These are phyloP conservation scores for Protobothrops mucrosquamatus DNA, from an alignment of 2,113 vertebrate genomes.

Conservation along the genomic window DNA sequence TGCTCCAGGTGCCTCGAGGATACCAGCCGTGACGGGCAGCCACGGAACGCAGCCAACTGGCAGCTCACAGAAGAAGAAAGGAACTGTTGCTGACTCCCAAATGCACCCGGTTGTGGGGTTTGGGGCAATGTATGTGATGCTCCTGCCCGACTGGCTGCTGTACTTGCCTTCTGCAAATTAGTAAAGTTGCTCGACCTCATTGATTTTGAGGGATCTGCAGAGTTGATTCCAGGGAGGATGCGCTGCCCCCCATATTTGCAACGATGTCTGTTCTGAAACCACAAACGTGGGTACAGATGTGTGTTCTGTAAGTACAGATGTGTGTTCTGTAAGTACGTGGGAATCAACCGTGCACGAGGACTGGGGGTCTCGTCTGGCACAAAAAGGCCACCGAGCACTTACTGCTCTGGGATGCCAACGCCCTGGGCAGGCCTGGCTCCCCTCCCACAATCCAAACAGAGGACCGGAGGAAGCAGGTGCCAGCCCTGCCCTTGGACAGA, in stretches of 20 bases:
- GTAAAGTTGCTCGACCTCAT: not conserved
- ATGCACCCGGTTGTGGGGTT: not conserved
- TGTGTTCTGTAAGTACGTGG: too few species aligned
- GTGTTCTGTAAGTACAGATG: not conserved
- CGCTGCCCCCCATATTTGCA: not conserved
- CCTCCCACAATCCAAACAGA: conserved; percentile 11
- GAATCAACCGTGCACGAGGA: not conserved
- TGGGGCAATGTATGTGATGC: not conserved
- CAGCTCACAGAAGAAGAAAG: not conserved
- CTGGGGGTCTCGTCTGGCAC: not conserved
- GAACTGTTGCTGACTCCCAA: not conserved
- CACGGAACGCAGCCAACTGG: not conserved
- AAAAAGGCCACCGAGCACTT: not conserved
- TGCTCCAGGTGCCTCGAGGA: not conserved
- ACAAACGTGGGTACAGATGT: not conserved
- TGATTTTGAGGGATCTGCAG: not conserved
- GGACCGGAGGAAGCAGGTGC: not conserved
- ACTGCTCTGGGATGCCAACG: not conserved
- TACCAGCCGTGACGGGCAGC: not conserved
- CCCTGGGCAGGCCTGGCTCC: not conserved
- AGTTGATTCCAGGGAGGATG: not conserved
- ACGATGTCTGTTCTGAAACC: not conserved
- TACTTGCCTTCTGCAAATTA: not conserved
- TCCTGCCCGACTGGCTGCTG: not conserved
- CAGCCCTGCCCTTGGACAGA: not conserved